Base-by-base conservation (phyloP, 2,888 invertebrate species). In the Tinea pellionella region DNA sequence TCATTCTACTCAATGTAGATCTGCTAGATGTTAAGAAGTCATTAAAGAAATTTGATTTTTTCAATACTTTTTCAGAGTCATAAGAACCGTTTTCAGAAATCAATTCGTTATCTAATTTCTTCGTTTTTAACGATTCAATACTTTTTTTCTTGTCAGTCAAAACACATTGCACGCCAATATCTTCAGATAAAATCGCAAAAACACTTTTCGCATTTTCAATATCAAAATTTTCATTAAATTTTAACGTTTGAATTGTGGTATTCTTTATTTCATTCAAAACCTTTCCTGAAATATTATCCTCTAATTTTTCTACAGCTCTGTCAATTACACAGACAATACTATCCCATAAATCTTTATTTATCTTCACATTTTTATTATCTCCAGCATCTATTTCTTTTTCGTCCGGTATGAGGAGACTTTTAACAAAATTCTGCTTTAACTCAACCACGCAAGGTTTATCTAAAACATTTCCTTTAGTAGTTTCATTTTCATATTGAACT, bases 261-360 rank as follows among this genome's bases (percentile, higher is more conserved):
- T 47, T 47, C 13, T 15, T 47, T 15, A 47, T 47, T 47, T 47
- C 47, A n/a, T 47, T 47, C 13, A 47, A 47, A 2, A 47, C 16
- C 15, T 15, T 47, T 4, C 16, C 47, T 8, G 71, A 65, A 19
- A 86, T 60, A 3, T 72, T 70, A 3, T 74, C 69, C 67, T 84
- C 82, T 9, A 84, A 65, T 64, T 66, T 74, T 65, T 71, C 74
- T 0, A 80, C 64, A 59, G 77, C 68, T 29, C 69, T 59, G 61
- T 85, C 81, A 53, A 86, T 61, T 1, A 72, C 66, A 62, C 67
- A 32, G 4, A 69, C 67, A 6, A 85, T 63, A 61, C 68, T 73
- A 3, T 81, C 77, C 76, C 74, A 79, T 19, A 85, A 65, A 11
- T 81, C 78, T 13, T 66, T 24, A 24, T 24, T 24, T 3, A 24